Evolutionary conservation across 2,113 vertebrate genomes (phyloP).

Genomic region (Ailuropoda melanoleuca): DNA sequence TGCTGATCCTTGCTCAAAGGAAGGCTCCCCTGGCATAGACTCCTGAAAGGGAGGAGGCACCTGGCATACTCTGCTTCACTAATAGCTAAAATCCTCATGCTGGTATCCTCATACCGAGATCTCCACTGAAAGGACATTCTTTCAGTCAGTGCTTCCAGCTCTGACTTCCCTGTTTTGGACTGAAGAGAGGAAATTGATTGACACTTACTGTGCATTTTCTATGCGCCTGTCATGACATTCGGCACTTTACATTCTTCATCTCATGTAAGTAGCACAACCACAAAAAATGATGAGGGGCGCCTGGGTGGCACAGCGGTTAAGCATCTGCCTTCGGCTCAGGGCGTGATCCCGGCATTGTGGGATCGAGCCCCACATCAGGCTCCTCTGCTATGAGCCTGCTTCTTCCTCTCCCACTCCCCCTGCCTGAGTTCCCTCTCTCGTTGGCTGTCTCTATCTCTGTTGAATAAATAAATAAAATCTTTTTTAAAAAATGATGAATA

Average conservation of each 20-base stretch:
- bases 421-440: too few relatives aligned
- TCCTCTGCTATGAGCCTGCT: too few relatives aligned
- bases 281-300: neutral
- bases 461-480: too few relatives aligned
- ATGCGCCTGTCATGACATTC: neutral
- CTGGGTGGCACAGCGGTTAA: too few relatives aligned
- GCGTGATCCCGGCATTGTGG: too few relatives aligned
- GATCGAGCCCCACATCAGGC: too few relatives aligned
- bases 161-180: neutral
- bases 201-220: neutral
- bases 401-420: too few relatives aligned
- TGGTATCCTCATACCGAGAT: neutral
- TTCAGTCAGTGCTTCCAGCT: neutral
- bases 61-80: neutral
- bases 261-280: neutral
- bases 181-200: neutral
- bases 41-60: neutral
- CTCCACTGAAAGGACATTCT: neutral
- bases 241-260: neutral
- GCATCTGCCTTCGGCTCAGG: too few relatives aligned
- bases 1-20: neutral
- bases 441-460: too few relatives aligned
- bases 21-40: neutral
- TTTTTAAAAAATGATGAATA: neutral
- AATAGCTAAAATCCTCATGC: neutral